Evolutionary conservation across 2,888 invertebrate species (phyloP), one percentile per base, ranked within the genome.

Genomic region (Nebria brevicollis): DNA sequence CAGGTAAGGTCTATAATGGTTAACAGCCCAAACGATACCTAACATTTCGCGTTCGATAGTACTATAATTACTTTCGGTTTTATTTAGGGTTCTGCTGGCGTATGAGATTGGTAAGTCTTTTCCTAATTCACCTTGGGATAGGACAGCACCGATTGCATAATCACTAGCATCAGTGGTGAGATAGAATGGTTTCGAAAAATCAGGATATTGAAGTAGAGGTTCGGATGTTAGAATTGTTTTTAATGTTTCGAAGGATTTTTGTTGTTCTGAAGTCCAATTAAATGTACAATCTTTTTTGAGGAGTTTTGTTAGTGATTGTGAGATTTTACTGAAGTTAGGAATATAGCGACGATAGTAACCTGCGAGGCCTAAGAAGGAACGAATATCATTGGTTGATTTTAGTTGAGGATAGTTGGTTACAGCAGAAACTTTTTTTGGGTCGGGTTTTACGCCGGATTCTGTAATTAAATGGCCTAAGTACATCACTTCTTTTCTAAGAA

Each of bases 221-320:
- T n/a, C n/a, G n/a, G n/a, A n/a, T n/a, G n/a, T n/a, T n/a, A n/a
- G n/a, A n/a, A 25, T 66, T 10, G 82, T 20, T 68, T 84, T 86
- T 2, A 88, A 88, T 78, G 86, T 87, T 77, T 88, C 87, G 20
- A 89, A 89, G 82, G 89, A 89, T 78, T 88, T 88, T 2, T 87
- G 85, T 6, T 86, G 42, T 77, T 77, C 20, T 20, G 7, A 13
- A 11, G 65, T 73, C 80, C 13, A 26, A 68, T 7, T 81, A 26
- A 81, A 80, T 15, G 8, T 20, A n/a, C 20, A 65, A 34, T 73
- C 42, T 75, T 82, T n/a, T 85, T 74, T 72, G 68, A 82, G 72
- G 66, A 77, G 72, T 8, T 83, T 72, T 2, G 84, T 85, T 7
- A 86, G 42, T 0, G 85, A 85, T 73, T 83, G 81, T 0, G 85